Base-by-base conservation (phyloP, 2,888 invertebrate genomes). In the Blastobasis lacticolella region DNA sequence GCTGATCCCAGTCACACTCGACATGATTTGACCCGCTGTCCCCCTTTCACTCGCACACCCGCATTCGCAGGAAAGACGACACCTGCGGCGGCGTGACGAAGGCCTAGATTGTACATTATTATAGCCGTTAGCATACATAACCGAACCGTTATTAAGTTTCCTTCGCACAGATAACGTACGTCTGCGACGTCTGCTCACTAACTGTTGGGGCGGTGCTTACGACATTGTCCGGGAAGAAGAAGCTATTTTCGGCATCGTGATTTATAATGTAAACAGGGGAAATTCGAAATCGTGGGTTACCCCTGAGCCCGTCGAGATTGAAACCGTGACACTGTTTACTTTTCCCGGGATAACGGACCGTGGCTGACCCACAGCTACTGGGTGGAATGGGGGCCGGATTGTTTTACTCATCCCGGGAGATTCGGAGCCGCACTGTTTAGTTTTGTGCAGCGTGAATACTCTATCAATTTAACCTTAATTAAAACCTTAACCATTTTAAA, bases 281-380 rank as follows among this genome's bases (percentile, higher is more conserved):
- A 45, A 45, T 45, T 45, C 37, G 45, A 36, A 23, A 23, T 7
- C 6, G 36, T 23, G 23, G 23, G 23, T 23, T 23, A 23, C 36
- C 7, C 38, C 37, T 49, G 50, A 54, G 57, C 66, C 64, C 61
- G 48, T 40, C 64, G 60, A 67, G 59, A 66, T 65, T 62, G 63
- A 63, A 59, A 61, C 62, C 62, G 61, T 54, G 59, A 57, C 62
- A 66, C 62, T 70, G 69, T 72, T 73, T 73, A 66, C 70, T 69
- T 69, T 72, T 69, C 65, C 64, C 63, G 65, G 65, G 66, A 67
- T 69, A 71, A 63, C 65, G 65, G 63, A 62, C 67, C 68, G 63
- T 69, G 72, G 71, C 70, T 67, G 71, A 67, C 69, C 68, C 66
- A 66, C 56, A 60, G 58, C 63, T 64, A 64, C 64, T 63, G 67